These are phyloP conservation scores for Caenorhabditis brenneri DNA, from an alignment of 1,140 invertebrate species.

Conservation along the genomic window DNA sequence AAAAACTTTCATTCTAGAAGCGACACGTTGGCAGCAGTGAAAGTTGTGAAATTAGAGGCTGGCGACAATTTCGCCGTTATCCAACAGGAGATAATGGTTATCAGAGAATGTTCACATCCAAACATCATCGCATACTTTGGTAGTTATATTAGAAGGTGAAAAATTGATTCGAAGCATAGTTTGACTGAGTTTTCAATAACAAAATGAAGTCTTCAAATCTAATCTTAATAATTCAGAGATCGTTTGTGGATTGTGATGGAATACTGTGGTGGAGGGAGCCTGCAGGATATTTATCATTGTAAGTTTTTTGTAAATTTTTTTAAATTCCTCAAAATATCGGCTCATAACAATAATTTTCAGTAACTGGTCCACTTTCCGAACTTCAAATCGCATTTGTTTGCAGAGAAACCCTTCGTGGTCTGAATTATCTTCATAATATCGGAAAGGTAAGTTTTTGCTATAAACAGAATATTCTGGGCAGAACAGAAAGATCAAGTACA, in stretches of 20 bases:
- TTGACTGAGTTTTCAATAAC: too few relatives aligned
- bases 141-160: slow-evolving; percentile 59
- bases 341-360: too few relatives aligned
- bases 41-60: slow-evolving; percentile 95
- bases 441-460: slow-evolving; percentile 89
- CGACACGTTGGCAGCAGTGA: slow-evolving; percentile 92
- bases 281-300: slow-evolving; percentile 95
- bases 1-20: slow-evolving; percentile 73
- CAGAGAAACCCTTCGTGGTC: slow-evolving; percentile 90
- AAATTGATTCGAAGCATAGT: too few relatives aligned
- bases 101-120: slow-evolving; percentile 83
- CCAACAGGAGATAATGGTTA: slow-evolving; percentile 98
- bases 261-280: slow-evolving; percentile 94
- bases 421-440: slow-evolving; percentile 91
- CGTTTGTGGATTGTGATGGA: slow-evolving; percentile 99
- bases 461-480: too few relatives aligned
- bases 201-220: too few relatives aligned
- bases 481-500: too few relatives aligned
- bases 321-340: too few relatives aligned
- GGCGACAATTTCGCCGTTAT: slow-evolving; percentile 97
- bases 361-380: slow-evolving; percentile 92
- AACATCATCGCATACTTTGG: slow-evolving; percentile 84
- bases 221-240: too few relatives aligned
- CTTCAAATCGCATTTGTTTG: slow-evolving; percentile 96
- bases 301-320: too few relatives aligned